phyloP scores from a whole-genome alignment of 2,113 vertebrate genomes.

The Bothrops jararaca region DNA sequence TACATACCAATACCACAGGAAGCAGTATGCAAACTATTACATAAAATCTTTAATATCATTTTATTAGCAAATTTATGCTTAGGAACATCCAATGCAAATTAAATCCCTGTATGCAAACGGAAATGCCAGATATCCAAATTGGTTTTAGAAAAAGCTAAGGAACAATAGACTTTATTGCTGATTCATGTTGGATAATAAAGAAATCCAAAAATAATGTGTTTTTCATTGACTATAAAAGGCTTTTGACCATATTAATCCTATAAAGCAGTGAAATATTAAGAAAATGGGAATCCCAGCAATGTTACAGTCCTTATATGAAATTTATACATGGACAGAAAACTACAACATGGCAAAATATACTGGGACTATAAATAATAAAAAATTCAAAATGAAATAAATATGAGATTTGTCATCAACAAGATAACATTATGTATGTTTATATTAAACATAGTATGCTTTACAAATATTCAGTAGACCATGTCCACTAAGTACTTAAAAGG shows the following conservation, averaged over 20 bases:
- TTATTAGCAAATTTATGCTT: neutral
- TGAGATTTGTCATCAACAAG: neutral
- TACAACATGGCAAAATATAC: neutral
- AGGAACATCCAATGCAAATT: neutral
- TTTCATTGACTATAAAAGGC: neutral
- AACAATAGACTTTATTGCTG: neutral
- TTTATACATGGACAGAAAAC: neutral
- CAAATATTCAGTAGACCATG: too few relatives aligned
- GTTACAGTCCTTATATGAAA: neutral
- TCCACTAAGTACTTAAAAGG: too few relatives aligned
- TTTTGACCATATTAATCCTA: neutral
- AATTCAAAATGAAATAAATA: neutral
- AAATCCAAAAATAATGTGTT: neutral
- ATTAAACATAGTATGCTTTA: neutral
- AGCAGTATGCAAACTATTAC: neutral
- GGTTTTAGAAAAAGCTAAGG: neutral
- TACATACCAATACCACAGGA: neutral
- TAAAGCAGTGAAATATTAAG: neutral
- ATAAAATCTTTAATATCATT: neutral
- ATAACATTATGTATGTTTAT: neutral
- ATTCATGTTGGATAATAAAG: neutral
- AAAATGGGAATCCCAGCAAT: neutral
- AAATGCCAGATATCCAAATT: neutral
- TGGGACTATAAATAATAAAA: neutral
- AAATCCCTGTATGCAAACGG: neutral